Conservation (phyloP, 2,888 invertebrate species). For the Drosophila pegasa region DNA sequence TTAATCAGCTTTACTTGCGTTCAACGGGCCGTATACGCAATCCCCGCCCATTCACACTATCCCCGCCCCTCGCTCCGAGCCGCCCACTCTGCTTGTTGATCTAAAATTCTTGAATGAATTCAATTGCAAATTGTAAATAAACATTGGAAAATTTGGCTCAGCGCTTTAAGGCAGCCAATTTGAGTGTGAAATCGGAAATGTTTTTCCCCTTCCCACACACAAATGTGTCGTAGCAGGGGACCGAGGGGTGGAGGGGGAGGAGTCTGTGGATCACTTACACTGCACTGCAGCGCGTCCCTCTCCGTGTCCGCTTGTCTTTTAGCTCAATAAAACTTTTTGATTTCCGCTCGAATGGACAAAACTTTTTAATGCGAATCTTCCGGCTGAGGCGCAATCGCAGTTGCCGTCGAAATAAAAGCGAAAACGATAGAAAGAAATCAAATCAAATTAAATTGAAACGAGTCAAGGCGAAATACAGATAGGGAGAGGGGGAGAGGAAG, state of each 20-base stretch:
- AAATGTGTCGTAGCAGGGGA: constrained; percentile 34
- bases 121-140: constrained; percentile 72
- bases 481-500: constrained; percentile 10
- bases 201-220: constrained; percentile 9
- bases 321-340: constrained; percentile 78
- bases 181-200: constrained; percentile 76
- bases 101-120: constrained; percentile 70
- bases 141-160: constrained; percentile 54
- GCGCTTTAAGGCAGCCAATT: constrained; percentile 43
- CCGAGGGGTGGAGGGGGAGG: background rate
- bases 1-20: constrained; percentile 75
- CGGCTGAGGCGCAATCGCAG: constrained; percentile 30
- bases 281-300: background rate
- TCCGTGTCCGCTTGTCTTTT: constrained; percentile 38
- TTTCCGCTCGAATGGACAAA: constrained; percentile 75
- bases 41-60: constrained; percentile 3
- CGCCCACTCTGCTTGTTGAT: background rate
- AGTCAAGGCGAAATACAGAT: constrained; percentile 44
- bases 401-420: constrained; percentile 28
- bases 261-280: constrained; percentile 3
- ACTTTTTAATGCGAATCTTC: constrained; percentile 75
- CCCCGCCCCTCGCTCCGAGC: background rate
- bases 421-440: constrained; percentile 51
- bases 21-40: constrained; percentile 71
- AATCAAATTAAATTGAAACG: constrained; percentile 64